phyloP scores from a whole-genome alignment of 2,888 invertebrate genomes.

The Augiades crinisus region DNA sequence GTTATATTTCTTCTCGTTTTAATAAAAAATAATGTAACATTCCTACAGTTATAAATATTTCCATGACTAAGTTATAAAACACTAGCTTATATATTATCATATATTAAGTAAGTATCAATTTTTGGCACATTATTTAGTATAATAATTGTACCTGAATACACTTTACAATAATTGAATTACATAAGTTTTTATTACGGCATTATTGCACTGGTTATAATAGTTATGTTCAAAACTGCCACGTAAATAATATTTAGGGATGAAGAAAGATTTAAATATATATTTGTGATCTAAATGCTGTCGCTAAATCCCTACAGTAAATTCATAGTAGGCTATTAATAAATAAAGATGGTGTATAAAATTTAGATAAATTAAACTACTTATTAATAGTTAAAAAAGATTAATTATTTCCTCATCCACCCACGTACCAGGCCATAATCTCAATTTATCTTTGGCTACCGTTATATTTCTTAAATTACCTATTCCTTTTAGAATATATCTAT shows the following conservation, averaged over 20 bases:
- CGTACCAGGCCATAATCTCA: neutral
- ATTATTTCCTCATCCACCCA: neutral
- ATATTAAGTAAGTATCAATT: constrained; percentile 46
- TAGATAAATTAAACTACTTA: too few relatives aligned
- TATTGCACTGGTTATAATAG: constrained; percentile 2
- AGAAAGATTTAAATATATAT: neutral
- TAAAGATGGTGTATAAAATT: neutral
- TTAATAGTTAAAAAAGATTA: too few relatives aligned
- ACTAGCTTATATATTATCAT: constrained; percentile 47
- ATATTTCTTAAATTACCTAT: constrained; percentile 1
- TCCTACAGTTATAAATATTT: constrained; percentile 64
- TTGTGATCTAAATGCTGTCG: neutral
- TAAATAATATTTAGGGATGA: neutral
- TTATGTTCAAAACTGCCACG: neutral
- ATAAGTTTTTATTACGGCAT: neutral
- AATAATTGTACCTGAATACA: constrained; percentile 16
- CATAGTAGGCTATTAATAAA: constrained; percentile 14
- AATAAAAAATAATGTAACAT: constrained; percentile 65
- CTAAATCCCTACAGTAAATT: neutral
- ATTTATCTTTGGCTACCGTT: neutral
- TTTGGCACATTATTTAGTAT: constrained; percentile 47
- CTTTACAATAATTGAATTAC: constrained; percentile 4
- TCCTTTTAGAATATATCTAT: constrained; percentile 21
- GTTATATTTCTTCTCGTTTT: constrained; percentile 47
- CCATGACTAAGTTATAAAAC: constrained; percentile 60